Evolutionary conservation across 2,113 vertebrate species (phyloP), one percentile per base, ranked within the genome.

Genomic region (Rhinoderma darwinii): DNA sequence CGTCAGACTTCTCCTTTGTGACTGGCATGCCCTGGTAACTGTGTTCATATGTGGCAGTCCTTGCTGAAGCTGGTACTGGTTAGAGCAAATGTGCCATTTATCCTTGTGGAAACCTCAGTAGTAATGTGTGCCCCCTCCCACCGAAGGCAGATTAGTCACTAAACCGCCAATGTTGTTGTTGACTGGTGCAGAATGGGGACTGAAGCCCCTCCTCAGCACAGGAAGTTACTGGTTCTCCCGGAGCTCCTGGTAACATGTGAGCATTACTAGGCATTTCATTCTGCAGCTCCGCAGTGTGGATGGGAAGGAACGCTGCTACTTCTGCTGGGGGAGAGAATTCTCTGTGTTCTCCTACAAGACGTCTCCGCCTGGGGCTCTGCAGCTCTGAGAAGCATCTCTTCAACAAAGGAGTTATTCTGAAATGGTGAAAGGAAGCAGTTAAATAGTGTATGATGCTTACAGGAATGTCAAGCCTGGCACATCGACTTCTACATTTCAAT

Each of bases 121-220:
- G 56, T 92, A 75, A 41, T 5, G 5, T 17, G 27, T 61, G 18
- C 41, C 56, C 79, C 59, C 91, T 92, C 93, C 90, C 4, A 89
- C 93, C 90, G 88, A 92, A 90, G 86, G 92, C 88, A 85, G 89
- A 59, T 96, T 95, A 95, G 93, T 95, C 95, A 95, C 89, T 83
- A 88, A 91, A 61, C 91, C 94, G 92, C 94, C 92, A 87, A 44
- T 87, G 51, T 63, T 35, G 56, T 59, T 47, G 27, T 90, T 90
- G 89, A 91, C 88, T 91, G 81, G 91, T 91, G 90, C 88, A 91
- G 91, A 92, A 91, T 88, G 81, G 86, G 63, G 39, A n/a, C 7
- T 35, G 37, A 89, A 88, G 90, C 91, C 84, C 74, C 84, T 80
- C 7, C 72, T 89, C 90, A 88, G 76, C 84, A 87, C 92, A 94